Percentiles rank a stretch among this genome's conserved stretches.
phyloP scores from a whole-genome alignment of 2,888 invertebrate species.

The Eumacrocentrus americanus region DNA sequence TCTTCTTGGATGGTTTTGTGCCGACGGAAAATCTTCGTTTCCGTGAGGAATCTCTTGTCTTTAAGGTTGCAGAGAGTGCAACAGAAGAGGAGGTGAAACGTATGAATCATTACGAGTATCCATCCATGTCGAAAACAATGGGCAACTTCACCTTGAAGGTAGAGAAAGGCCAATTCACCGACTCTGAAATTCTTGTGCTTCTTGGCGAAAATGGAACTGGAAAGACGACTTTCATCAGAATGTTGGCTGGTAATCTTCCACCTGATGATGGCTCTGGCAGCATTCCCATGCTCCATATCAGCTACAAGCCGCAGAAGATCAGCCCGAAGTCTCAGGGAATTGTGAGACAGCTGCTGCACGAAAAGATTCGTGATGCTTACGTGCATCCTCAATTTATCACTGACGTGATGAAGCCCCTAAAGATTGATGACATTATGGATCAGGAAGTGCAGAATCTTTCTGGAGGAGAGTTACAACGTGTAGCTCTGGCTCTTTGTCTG shows the following conservation, averaged over 20 bases:
- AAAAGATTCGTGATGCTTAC: slow-evolving; percentile 97
- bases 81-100: slow-evolving; percentile 97
- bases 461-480: slow-evolving; percentile 98
- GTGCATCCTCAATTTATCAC: slow-evolving; percentile 98
- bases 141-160: slow-evolving; percentile 81
- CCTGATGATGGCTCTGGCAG: slow-evolving; percentile 83
- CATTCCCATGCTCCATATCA: slow-evolving; percentile 92
- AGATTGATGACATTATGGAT: slow-evolving; percentile 96
- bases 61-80: slow-evolving; percentile 98
- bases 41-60: slow-evolving; percentile 94
- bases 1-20: slow-evolving; percentile 98
- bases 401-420: slow-evolving; percentile 98
- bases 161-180: slow-evolving; percentile 92
- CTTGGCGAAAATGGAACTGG: slow-evolving; percentile 98
- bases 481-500: slow-evolving; percentile 93
- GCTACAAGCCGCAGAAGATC: slow-evolving; percentile 99
- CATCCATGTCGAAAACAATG: slow-evolving; percentile 87
- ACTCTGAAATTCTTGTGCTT: slow-evolving; percentile 98
- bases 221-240: slow-evolving; percentile 98
- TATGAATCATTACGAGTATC: slow-evolving; percentile 96
- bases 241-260: slow-evolving; percentile 94
- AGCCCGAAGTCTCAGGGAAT: slow-evolving; percentile 95
- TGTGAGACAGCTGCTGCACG: slow-evolving; percentile 91
- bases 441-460: slow-evolving; percentile 98
- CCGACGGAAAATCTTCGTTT: slow-evolving; percentile 99